Evolutionary conservation across 2,888 invertebrate species (phyloP), one percentile per base, ranked within the genome.

Genomic region (Rhopalosiphum nymphaeae): DNA sequence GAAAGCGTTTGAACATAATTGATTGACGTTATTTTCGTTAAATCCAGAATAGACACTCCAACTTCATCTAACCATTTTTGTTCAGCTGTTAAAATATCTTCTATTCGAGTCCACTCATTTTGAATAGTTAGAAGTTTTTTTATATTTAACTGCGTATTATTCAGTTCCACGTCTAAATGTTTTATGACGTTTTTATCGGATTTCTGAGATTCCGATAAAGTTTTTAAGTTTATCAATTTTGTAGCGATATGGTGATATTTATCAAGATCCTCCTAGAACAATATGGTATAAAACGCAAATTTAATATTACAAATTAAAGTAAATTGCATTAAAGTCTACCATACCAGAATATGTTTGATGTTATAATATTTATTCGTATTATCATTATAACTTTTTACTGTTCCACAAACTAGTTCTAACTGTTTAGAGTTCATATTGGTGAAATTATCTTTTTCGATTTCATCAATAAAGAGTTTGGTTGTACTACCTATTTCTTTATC

Each of bases 261-360:
- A 10, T 91, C 42, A n/a, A 10, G 86, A n/a, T 90, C 42, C 85
- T 87, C 94, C 94, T 94, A 86, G 56, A 94, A 94, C 10, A 93
- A 88, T 16, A 87, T 86, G 49, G 10, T 4, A 4, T 42, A n/a
- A 5, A 36, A 26, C 53, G 53, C 3, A 85, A 3, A 57, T 25
- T 46, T 4, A 67, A 49, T 3, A 29, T 26, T 49, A 49, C 21
- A 87, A 13, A 29, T 46, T 49, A 49, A 13, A 44, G 46, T 46
- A 49, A 46, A 7, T 91, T 46, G 13, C 26, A 49, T 21, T 36
- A 49, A 49, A 49, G 29, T 84, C 16, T 53, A 90, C 0, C 26
- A 86, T 92, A 92, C 92, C 88, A 89, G 78, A 44, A 92, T n/a
- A 25, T 92, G 88, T 78, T 92, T 89, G 44, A 92, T 89, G n/a